Evolutionary conservation across 35 echinoderm and acorn worm species (phyloP).

Genomic region (Heliocidaris erythrogramma): DNA sequence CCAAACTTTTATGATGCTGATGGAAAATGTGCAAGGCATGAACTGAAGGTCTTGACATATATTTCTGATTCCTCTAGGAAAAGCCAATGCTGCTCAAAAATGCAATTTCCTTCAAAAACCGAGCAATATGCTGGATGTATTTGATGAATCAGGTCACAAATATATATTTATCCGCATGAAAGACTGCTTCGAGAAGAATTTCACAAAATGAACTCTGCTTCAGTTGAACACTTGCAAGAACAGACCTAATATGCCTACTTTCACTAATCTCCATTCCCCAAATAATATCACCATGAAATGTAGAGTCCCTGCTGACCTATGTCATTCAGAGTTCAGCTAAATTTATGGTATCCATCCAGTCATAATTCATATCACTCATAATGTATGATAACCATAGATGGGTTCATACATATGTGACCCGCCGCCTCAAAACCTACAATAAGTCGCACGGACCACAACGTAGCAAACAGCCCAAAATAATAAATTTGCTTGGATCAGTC

Average conservation of each 20-base stretch:
- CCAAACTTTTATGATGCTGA: not conserved
- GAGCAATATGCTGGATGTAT: not conserved
- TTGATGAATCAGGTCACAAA: not conserved
- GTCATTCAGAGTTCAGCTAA: not conserved
- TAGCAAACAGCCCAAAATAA: too few species aligned
- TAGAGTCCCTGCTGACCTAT: not conserved
- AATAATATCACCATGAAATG: not conserved
- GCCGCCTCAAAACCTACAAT: too few species aligned
- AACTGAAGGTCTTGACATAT: not conserved
- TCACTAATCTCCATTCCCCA: too few species aligned
- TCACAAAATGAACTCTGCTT: not conserved
- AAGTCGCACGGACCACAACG: too few species aligned
- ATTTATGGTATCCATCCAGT: not conserved
- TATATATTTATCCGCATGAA: not conserved
- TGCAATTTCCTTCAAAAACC: not conserved
- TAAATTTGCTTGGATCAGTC: too few species aligned
- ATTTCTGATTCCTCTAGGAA: not conserved
- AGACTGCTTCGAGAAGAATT: not conserved
- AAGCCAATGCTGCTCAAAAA: not conserved
- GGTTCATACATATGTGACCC: too few species aligned
- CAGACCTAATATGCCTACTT: too few species aligned
- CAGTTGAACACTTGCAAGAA: too few species aligned
- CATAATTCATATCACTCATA: conserved; percentile 12
- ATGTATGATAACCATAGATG: not conserved
- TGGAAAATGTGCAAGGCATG: not conserved